Conservation (phyloP, 2,888 invertebrate species). For the Hyposoter dolosus region DNA sequence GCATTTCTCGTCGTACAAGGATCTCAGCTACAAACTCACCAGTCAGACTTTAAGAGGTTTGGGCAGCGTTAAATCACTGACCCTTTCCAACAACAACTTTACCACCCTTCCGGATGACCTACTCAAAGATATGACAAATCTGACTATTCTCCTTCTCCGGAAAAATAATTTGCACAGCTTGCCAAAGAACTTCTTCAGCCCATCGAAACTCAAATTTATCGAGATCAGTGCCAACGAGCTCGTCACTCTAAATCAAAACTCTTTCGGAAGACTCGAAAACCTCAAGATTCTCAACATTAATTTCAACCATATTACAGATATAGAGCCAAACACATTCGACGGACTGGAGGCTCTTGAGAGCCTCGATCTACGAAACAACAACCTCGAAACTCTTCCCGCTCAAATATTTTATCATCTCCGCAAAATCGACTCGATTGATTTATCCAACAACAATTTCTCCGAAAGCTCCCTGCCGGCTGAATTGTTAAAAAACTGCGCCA, state of each 20-base stretch:
- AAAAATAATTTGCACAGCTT: constrained; percentile 64
- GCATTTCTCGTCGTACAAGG: constrained; percentile 70
- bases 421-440: constrained; percentile 88
- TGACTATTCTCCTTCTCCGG: constrained; percentile 88
- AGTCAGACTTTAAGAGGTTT: constrained; percentile 87
- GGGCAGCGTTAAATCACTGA: constrained; percentile 86
- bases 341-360: constrained; percentile 88
- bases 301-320: constrained; percentile 89
- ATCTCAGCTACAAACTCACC: constrained; percentile 82
- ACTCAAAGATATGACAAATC: constrained; percentile 86
- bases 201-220: constrained; percentile 86
- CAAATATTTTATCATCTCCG: constrained; percentile 88
- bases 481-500: constrained; percentile 87
- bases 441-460: constrained; percentile 89
- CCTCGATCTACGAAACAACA: constrained; percentile 90
- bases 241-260: constrained; percentile 86
- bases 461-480: constrained; percentile 86
- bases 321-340: constrained; percentile 88
- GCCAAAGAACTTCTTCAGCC: constrained; percentile 74
- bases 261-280: constrained; percentile 87
- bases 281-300: constrained; percentile 89
- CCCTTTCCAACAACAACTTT: constrained; percentile 88
- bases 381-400: constrained; percentile 87
- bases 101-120: constrained; percentile 88
- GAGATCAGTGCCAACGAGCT: constrained; percentile 88